Evolutionary conservation across 2,888 invertebrate genomes (phyloP).

Genomic region (Drosophila rellima): DNA sequence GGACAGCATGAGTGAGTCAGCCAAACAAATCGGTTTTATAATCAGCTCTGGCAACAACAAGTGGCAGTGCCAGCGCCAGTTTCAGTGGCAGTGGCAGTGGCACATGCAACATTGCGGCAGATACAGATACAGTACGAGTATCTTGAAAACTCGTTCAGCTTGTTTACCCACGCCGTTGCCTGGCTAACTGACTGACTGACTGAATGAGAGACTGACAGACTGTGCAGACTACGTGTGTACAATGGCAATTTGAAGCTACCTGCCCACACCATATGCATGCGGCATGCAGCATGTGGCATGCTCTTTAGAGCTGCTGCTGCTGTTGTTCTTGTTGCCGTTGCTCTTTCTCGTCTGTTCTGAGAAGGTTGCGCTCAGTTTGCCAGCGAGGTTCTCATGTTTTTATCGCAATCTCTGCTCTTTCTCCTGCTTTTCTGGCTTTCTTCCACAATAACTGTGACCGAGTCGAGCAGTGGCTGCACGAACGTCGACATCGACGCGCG

Average conservation of each 20-base stretch:
- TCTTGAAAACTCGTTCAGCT: constrained; percentile 68
- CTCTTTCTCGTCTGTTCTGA: constrained; percentile 32
- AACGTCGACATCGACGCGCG: constrained; percentile 56
- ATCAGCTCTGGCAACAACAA: constrained; percentile 58
- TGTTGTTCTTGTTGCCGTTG: background rate
- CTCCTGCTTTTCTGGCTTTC: constrained; percentile 47
- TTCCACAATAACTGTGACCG: constrained; percentile 44
- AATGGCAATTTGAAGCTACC: constrained; percentile 27
- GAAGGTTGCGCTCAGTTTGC: constrained; percentile 47
- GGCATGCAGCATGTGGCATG: constrained; percentile 50
- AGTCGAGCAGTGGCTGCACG: constrained; percentile 35
- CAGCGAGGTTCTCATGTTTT: constrained; percentile 59
- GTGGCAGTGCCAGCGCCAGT: constrained; percentile 42
- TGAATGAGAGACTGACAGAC: constrained; percentile 8
- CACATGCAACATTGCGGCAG: constrained; percentile 63
- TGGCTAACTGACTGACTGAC: constrained; percentile 17
- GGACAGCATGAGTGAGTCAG: constrained; percentile 22
- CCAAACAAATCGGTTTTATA: constrained; percentile 55
- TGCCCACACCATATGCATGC: constrained; percentile 57
- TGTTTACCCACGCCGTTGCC: constrained; percentile 66
- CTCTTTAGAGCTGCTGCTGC: constrained; percentile 11
- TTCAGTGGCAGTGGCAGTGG: constrained; percentile 46
- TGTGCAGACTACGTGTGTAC: constrained; percentile 17
- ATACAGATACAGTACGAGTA: constrained; percentile 45
- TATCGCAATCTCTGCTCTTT: constrained; percentile 67